These are phyloP conservation scores for Tachycineta bicolor DNA, from an alignment of 2,113 vertebrate genomes.

Conservation along the genomic window DNA sequence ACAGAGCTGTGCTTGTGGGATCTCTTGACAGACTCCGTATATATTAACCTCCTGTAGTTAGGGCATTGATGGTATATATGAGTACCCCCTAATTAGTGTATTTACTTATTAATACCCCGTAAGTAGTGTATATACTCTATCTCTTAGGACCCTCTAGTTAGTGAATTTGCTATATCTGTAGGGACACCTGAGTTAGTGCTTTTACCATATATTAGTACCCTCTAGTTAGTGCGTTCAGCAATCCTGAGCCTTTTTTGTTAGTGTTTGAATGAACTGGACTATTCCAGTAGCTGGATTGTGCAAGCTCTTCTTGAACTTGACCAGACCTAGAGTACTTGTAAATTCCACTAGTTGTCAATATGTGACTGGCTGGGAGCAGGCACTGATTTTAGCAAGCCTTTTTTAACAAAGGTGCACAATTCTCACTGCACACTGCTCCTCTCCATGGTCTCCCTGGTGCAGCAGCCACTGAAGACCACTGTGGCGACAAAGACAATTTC, in stretches of 20 bases:
- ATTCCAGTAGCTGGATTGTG: not conserved
- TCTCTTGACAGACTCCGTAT: not conserved
- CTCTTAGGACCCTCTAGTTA: not conserved
- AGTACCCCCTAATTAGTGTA: not conserved
- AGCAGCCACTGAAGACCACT: not conserved
- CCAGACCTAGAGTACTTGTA: not conserved
- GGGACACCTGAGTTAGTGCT: not conserved
- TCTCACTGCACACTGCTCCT: not conserved
- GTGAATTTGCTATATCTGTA: not conserved
- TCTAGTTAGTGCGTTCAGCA: not conserved
- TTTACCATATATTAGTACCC: not conserved
- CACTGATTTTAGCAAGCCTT: not conserved
- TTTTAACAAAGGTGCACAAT: not conserved
- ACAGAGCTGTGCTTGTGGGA: not conserved
- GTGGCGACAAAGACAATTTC: too few species aligned
- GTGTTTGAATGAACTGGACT: not conserved
- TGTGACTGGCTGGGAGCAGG: not conserved
- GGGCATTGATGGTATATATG: not conserved
- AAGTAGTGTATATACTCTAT: not conserved
- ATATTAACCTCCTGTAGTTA: not conserved
- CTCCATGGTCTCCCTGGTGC: not conserved
- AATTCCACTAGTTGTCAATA: not conserved
- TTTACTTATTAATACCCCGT: too few species aligned
- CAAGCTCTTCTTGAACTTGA: not conserved
- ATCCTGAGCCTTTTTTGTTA: not conserved